Evolutionary conservation across 1,140 invertebrate genomes (phyloP).

Genomic region (Diorhabda sublineata): DNA sequence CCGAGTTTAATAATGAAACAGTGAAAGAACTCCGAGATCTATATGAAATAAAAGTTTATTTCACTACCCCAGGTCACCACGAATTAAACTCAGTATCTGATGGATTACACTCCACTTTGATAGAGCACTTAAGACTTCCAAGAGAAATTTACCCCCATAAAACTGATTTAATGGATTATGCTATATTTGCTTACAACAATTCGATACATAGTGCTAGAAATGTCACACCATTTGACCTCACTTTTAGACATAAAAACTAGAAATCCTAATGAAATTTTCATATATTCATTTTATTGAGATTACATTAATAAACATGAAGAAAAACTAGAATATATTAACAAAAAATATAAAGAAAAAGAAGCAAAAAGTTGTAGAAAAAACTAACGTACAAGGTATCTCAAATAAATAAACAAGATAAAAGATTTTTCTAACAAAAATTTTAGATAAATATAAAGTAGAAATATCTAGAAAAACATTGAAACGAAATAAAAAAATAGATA

Average conservation of each 20-base stretch:
- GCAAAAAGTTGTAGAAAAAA: neutral
- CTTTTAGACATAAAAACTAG: slow-evolving; percentile 14
- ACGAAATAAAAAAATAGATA: neutral
- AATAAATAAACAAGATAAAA: slow-evolving; percentile 3
- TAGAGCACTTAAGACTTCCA: slow-evolving; percentile 19
- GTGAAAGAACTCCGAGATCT: slow-evolving; percentile 20
- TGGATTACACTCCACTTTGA: slow-evolving; percentile 21
- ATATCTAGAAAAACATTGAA: neutral
- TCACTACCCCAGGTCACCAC: slow-evolving; percentile 16
- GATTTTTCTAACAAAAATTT: slow-evolving; percentile 1
- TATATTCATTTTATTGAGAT: neutral
- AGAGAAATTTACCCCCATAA: neutral
- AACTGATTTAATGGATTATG: slow-evolving; percentile 15
- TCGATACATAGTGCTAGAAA: slow-evolving; percentile 18
- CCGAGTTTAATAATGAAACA: slow-evolving; percentile 21
- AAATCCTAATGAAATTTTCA: neutral
- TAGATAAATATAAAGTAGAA: slow-evolving; percentile 15
- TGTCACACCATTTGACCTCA: slow-evolving; percentile 22
- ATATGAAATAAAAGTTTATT: slow-evolving; percentile 23
- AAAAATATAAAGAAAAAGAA: slow-evolving; percentile 6
- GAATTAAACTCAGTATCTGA: slow-evolving; percentile 20
- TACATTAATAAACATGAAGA: neutral
- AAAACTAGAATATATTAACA: neutral
- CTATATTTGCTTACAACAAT: slow-evolving; percentile 16
- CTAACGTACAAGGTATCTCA: slow-evolving; percentile 1